Conservation (phyloP, 1,140 invertebrate genomes). For the Anthonomus grandis region DNA sequence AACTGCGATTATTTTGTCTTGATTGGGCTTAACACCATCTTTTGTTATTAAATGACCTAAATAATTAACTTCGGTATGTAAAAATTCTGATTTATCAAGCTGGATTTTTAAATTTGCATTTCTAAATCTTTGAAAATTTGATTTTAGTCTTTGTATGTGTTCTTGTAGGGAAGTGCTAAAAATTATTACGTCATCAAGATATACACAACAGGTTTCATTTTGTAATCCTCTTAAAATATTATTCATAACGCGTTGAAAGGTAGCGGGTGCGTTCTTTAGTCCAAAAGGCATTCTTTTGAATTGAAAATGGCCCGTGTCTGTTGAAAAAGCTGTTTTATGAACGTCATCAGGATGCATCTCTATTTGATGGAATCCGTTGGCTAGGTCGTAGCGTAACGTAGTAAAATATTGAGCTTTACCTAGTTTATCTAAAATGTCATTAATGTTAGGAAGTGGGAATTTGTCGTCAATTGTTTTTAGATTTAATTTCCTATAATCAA, state of each 20-base stretch:
- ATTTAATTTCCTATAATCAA: conserved; percentile 50
- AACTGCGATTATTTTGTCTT: conserved; percentile 23
- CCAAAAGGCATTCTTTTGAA: conserved; percentile 47
- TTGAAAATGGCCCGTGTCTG: conserved; percentile 45
- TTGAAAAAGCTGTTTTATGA: conserved; percentile 47
- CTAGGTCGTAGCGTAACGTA: conserved; percentile 49
- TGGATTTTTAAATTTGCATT: conserved; percentile 25
- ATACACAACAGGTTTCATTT: conserved; percentile 29
- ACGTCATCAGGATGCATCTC: conserved; percentile 37
- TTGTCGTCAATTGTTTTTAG: conserved; percentile 47
- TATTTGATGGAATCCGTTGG: conserved; percentile 52
- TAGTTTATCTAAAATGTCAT: conserved; percentile 43
- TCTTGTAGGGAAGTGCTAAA: conserved; percentile 20
- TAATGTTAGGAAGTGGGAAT: conserved; percentile 55
- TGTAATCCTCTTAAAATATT: conserved; percentile 41
- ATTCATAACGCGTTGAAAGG: conserved; percentile 51
- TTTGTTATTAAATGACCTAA: conserved; percentile 32
- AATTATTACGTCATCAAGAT: conserved; percentile 31
- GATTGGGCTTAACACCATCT: conserved; percentile 33
- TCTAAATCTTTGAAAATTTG: conserved; percentile 9
- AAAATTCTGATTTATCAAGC: conserved; percentile 17
- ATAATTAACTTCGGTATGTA: conserved; percentile 26
- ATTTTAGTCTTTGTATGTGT: conserved; percentile 16
- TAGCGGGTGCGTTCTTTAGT: conserved; percentile 46
- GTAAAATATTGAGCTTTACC: conserved; percentile 44